Conservation (phyloP, 2,797 vertebrate species). For the Neosilurus hyrtlii region DNA sequence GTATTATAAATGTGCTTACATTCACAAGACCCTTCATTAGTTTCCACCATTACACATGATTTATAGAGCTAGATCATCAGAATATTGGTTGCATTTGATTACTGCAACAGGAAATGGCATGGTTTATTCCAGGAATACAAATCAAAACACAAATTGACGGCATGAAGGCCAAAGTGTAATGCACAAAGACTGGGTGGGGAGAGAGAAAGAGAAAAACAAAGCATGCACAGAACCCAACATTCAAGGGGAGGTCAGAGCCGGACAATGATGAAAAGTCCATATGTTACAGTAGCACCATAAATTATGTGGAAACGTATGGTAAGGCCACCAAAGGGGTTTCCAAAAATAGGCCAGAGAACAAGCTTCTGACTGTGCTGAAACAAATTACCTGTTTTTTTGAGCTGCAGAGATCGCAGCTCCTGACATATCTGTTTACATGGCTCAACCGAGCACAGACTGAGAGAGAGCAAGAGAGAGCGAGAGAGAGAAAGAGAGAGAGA, state of each 20-base stretch:
- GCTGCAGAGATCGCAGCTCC: slow-evolving; percentile 78
- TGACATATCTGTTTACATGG: slow-evolving; percentile 78
- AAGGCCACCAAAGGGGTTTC: slow-evolving; percentile 85
- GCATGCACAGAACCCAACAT: slow-evolving; percentile 54
- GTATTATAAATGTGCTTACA: slow-evolving; percentile 23
- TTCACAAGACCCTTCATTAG: background rate
- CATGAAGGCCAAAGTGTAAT: background rate
- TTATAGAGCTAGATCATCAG: background rate
- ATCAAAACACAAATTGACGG: background rate
- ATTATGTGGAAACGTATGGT: slow-evolving; percentile 87
- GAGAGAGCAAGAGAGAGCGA: no score
- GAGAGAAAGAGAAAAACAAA: slow-evolving; percentile 1
- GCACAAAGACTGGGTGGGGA: background rate
- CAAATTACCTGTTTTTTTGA: slow-evolving; percentile 86
- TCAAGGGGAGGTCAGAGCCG: slow-evolving; percentile 80
- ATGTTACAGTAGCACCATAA: slow-evolving; percentile 91
- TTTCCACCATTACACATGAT: background rate
- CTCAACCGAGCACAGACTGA: slow-evolving; percentile 60
- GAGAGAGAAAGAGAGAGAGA: background rate
- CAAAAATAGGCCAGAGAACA: slow-evolving; percentile 86
- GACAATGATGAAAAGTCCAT: slow-evolving; percentile 96
- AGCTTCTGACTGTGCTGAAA: slow-evolving; percentile 77
- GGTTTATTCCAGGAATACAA: background rate
- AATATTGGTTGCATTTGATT: background rate
- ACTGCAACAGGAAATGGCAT: background rate